Evolutionary conservation across 2,888 invertebrate genomes (phyloP).

Genomic region (Drosophila greeni): DNA sequence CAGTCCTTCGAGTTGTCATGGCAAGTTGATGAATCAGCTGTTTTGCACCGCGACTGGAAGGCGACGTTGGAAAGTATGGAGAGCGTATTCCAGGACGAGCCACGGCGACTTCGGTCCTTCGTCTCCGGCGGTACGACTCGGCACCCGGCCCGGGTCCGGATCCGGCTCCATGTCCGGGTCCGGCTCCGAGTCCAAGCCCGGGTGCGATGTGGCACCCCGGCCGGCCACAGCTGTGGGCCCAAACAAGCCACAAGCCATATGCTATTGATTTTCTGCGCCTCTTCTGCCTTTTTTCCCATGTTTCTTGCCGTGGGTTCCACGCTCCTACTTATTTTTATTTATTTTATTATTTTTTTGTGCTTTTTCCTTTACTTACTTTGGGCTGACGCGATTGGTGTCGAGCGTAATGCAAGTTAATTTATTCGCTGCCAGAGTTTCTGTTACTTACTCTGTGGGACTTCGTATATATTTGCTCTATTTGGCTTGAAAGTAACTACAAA

Average conservation of each 20-base stretch:
- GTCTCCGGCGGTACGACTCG: slow-evolving; percentile 8
- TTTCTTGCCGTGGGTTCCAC: slow-evolving; percentile 14
- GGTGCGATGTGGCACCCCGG: slow-evolving; percentile 38
- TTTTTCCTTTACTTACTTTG: slow-evolving; percentile 27
- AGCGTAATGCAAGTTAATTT: slow-evolving; percentile 64
- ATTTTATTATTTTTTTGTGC: slow-evolving; percentile 19
- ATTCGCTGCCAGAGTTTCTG: slow-evolving; percentile 55
- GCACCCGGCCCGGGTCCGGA: slow-evolving; percentile 15
- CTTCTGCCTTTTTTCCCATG: slow-evolving; percentile 12
- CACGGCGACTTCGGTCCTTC: background rate
- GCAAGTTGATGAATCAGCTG: slow-evolving; percentile 66
- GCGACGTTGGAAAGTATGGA: slow-evolving; percentile 19
- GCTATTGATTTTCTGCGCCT: slow-evolving; percentile 73
- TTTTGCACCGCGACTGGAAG: slow-evolving; percentile 48
- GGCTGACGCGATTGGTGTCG: slow-evolving; percentile 57
- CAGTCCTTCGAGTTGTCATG: slow-evolving; percentile 13
- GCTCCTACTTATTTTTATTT: slow-evolving; percentile 20
- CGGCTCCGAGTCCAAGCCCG: slow-evolving; percentile 16
- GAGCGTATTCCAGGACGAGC: slow-evolving; percentile 20
- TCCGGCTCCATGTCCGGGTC: slow-evolving; percentile 16
- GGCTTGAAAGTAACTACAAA: slow-evolving; percentile 21
- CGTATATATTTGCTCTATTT: slow-evolving; percentile 14
- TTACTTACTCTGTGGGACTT: slow-evolving; percentile 47
- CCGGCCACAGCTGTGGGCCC: slow-evolving; percentile 45
- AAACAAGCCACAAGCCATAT: slow-evolving; percentile 67